Evolutionary conservation across 2,888 invertebrate species (phyloP).

Genomic region (Hydroisotoma schaefferi): DNA sequence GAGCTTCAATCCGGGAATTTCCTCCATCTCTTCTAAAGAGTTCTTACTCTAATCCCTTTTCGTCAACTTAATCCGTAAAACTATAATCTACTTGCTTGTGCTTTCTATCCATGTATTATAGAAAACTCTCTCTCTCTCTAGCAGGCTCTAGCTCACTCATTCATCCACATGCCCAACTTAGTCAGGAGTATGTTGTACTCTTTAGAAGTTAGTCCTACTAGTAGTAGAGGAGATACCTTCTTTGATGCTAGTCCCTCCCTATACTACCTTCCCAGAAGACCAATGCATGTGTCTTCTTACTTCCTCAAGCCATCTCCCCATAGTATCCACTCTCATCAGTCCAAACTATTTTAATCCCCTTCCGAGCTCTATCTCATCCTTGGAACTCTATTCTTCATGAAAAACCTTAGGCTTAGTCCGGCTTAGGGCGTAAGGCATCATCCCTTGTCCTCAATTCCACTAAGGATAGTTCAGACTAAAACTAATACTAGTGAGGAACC

Average conservation of each 20-base stretch:
- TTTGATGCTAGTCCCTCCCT: background rate
- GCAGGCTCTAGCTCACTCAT: background rate
- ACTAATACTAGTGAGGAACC: too few species aligned
- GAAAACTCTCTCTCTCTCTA: constrained; percentile 2
- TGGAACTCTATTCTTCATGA: constrained; percentile 23
- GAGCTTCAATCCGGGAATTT: constrained; percentile 48
- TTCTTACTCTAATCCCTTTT: constrained; percentile 49
- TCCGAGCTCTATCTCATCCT: constrained; percentile 39
- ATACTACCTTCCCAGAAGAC: background rate
- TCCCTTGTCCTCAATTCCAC: constrained; percentile 21
- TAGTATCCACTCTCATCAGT: constrained; percentile 44
- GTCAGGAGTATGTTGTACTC: too few species aligned
- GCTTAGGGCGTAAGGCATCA: constrained; percentile 16
- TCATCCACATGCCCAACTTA: background rate
- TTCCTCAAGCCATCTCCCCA: constrained; percentile 7
- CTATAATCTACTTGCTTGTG: constrained; percentile 48
- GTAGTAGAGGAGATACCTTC: background rate
- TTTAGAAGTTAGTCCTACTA: too few species aligned
- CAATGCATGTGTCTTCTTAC: background rate
- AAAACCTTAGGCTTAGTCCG: constrained; percentile 14
- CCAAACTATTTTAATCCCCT: constrained; percentile 48
- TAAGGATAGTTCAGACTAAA: too few species aligned
- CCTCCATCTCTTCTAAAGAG: constrained; percentile 39
- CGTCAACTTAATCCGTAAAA: constrained; percentile 49
- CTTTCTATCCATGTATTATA: constrained; percentile 13